Base-by-base conservation (phyloP, 2,888 invertebrate species). In the Amphipyra berbera region DNA sequence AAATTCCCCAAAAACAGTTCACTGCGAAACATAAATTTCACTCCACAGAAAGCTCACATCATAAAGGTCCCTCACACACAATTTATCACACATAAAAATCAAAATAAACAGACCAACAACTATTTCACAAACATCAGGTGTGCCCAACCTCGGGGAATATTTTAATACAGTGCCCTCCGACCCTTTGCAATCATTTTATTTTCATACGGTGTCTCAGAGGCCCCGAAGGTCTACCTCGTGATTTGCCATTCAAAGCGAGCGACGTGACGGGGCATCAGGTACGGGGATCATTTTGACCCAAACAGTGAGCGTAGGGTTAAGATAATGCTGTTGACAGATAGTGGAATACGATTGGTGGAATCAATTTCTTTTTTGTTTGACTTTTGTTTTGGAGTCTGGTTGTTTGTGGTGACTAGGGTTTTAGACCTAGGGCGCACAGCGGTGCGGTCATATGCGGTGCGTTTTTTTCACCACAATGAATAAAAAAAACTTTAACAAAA, bases 101-200 rank as follows among this genome's bases (percentile, higher is more conserved):
- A 85, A 85, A 88, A 88, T 87, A 88, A 88, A 89, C 84, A 85
- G 74, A 71, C 83, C 76, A 78, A 81, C 84, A 88, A 90, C 86
- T 85, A 86, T 87, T 80, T 82, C 83, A 66, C 87, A 86, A 91
- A 92, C 93, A 93, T 92, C 94, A 94, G 93, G 94, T 94, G 93
- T 82, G 72, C 76, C 76, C 81, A 81, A 82, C 91, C 91, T 86
- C 81, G 75, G 93, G 93, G 94, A 89, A 92, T 92, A 91, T 92
- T 93, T 91, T 93, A 94, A 94, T 93, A 92, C 90, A 86, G 85
- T 85, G 81, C 85, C 83, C 71, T 74, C 80, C 86, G 87, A 90
- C 92, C 92, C 91, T 90, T 81, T 85, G 90, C 94, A 93, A 94
- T 94, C 93, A 94, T 94, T 92, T 94, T 93, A 93, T 94, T 93